A percentile compares a stretch with the other conserved stretches of the same genome.
phyloP scores from a whole-genome alignment of 2,797 vertebrate species.

The Novumbra hubbsi region DNA sequence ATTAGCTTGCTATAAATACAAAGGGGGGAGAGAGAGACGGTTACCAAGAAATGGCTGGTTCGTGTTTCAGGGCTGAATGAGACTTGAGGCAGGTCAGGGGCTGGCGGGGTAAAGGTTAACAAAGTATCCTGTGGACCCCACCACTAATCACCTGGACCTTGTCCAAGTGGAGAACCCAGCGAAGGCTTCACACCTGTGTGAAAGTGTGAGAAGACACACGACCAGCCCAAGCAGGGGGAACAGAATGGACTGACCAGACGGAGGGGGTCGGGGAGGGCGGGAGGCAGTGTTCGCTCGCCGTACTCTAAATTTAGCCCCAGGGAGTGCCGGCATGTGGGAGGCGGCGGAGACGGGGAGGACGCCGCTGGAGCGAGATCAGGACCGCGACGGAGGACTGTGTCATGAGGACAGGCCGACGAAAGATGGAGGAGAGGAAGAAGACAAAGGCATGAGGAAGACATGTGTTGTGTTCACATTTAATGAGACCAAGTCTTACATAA shows the following conservation, averaged over 20 bases:
- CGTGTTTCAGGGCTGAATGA: no score
- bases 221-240: no score
- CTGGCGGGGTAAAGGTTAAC: no score
- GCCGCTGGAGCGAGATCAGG: constrained; percentile 51
- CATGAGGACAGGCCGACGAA: constrained; percentile 1
- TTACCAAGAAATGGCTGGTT: no score
- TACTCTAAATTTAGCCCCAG: constrained; percentile 65
- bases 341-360: constrained; percentile 34
- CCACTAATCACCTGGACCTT: no score
- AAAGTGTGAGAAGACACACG: no score
- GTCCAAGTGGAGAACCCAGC: no score
- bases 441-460: constrained; percentile 20
- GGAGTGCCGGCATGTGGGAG: constrained; percentile 37
- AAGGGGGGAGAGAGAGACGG: neutral
- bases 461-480: constrained; percentile 58
- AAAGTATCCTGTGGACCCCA: no score
- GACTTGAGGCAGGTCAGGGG: no score
- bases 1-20: constrained; percentile 34
- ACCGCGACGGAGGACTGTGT: constrained; percentile 31
- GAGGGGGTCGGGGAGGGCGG: neutral
- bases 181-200: no score
- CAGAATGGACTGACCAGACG: no score
- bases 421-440: constrained; percentile 27
- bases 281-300: constrained; percentile 64
- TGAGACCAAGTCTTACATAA: constrained; percentile 58